Percentiles rank a stretch among this genome's conserved stretches.
Evolutionary conservation across 2,888 invertebrate species (phyloP).

Genomic region (Stenurella melanura): DNA sequence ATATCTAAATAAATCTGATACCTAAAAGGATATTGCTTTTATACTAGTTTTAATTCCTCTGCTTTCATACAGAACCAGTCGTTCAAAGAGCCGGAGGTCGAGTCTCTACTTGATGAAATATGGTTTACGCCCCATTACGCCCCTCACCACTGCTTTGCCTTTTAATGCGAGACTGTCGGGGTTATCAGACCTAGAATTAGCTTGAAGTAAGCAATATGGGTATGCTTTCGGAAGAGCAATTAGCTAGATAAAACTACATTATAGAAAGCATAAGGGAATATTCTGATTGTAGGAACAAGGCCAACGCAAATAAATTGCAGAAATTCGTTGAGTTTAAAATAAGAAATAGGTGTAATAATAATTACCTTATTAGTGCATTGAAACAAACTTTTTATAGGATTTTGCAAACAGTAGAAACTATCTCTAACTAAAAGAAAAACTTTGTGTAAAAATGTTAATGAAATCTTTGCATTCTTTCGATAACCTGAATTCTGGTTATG

Average conservation of each 20-base stretch:
- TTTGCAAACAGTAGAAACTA: too few species aligned
- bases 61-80: conserved; percentile 58
- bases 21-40: neutral
- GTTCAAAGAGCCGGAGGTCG: conserved; percentile 55
- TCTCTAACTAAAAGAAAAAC: too few species aligned
- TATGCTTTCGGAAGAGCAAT: conserved; percentile 2
- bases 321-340: too few species aligned
- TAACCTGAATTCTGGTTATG: too few species aligned
- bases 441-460: too few species aligned
- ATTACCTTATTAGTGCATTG: too few species aligned
- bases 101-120: conserved; percentile 60
- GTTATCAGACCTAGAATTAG: conserved; percentile 4
- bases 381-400: too few species aligned
- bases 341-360: too few species aligned
- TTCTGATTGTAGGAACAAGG: neutral
- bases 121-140: conserved; percentile 65
- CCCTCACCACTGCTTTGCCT: conserved; percentile 64
- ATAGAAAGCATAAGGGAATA: neutral
- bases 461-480: too few species aligned
- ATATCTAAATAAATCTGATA: neutral
- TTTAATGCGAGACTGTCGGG: conserved; percentile 52
- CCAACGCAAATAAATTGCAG: too few species aligned
- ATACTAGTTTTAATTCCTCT: conserved; percentile 52
- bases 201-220: conserved; percentile 4
- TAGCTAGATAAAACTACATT: conserved; percentile 3